Conservation (phyloP, 2,888 invertebrate species). For the Conus canariensis region DNA sequence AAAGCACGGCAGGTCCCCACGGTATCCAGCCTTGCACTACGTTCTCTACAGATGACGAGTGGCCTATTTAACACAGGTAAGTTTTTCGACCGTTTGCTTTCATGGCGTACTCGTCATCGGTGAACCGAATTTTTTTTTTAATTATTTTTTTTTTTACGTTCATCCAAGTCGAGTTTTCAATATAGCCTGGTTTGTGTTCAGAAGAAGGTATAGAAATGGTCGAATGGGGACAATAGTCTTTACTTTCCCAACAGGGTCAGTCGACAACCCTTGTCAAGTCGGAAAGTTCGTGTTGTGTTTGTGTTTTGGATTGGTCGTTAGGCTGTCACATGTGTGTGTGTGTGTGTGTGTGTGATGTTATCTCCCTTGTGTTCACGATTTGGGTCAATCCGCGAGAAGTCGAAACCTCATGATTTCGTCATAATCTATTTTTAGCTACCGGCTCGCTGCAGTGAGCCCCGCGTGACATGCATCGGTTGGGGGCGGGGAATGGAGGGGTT, state of each 20-base stretch:
- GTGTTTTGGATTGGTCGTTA: not conserved
- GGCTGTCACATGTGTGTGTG: constrained; percentile 15
- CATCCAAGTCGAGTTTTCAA: too few species aligned
- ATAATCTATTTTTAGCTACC: constrained; percentile 35
- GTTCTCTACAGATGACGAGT: constrained; percentile 72
- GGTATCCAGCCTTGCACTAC: constrained; percentile 67
- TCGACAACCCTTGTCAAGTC: not conserved
- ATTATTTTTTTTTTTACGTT: too few species aligned
- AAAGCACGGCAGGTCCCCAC: constrained; percentile 52
- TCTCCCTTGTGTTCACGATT: constrained; percentile 14
- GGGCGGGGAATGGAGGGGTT: not conserved
- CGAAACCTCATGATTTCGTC: constrained; percentile 6
- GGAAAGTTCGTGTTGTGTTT: not conserved
- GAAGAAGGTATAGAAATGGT: too few species aligned
- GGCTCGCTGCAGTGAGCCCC: too few species aligned
- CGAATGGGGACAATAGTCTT: too few species aligned
- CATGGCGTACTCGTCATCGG: too few species aligned
- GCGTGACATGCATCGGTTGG: not conserved
- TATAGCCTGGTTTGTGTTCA: too few species aligned
- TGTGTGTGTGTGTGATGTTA: not conserved
- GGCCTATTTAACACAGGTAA: constrained; percentile 75
- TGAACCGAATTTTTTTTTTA: too few species aligned
- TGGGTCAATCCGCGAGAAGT: constrained; percentile 32
- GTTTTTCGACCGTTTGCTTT: constrained; percentile 22
- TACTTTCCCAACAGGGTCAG: too few species aligned